Evolutionary conservation across 2,113 vertebrate species (phyloP).

Genomic region (Crotalus tigris): DNA sequence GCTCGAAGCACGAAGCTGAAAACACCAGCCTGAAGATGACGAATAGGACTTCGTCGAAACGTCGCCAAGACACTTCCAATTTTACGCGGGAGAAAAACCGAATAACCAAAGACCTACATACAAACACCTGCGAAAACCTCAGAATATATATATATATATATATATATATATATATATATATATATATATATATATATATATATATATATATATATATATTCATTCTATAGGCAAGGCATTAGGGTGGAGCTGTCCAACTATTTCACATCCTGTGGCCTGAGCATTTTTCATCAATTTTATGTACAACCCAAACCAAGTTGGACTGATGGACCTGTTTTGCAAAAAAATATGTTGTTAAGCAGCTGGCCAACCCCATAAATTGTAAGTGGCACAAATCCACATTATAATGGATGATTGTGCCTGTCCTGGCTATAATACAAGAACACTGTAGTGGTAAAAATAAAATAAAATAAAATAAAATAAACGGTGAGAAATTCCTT

Average conservation of each 20-base stretch:
- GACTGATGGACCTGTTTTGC: not conserved
- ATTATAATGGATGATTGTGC: not conserved
- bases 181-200: no score
- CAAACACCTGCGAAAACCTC: no score
- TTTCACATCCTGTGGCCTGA: not conserved
- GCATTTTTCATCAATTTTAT: not conserved
- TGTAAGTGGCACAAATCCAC: not conserved
- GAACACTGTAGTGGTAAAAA: constrained; percentile 46
- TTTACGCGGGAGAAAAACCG: no score
- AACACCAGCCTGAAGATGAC: no score
- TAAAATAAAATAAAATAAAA: constrained; percentile 16
- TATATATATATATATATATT: not conserved
- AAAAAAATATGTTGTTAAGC: not conserved
- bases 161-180: not conserved
- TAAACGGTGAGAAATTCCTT: constrained; percentile 48
- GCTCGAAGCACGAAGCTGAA: no score
- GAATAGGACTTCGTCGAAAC: no score
- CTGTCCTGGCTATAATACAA: constrained; percentile 42
- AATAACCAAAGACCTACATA: no score
- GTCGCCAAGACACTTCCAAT: no score
- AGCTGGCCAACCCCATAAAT: not conserved
- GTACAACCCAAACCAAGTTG: not conserved
- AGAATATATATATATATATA: not conserved
- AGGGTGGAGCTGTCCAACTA: not conserved
- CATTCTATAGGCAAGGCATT: not conserved